Evolutionary conservation across 2,888 invertebrate genomes (phyloP).

Genomic region (Micoletzkya japonica): DNA sequence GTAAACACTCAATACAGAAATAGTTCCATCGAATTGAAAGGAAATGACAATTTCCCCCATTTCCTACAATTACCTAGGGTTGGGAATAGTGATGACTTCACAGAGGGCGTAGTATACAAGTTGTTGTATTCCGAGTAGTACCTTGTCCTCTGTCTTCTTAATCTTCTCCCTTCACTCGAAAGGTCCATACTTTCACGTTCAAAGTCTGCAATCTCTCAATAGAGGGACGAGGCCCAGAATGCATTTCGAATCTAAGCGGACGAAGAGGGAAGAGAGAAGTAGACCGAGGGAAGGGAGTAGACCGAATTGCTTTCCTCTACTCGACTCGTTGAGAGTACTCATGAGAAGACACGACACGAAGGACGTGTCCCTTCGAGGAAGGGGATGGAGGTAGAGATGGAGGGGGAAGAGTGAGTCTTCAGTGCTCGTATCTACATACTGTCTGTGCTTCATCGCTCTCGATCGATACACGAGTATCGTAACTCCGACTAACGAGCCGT

Average conservation of each 20-base stretch:
- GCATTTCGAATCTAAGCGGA: background rate
- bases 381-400: background rate
- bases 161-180: background rate
- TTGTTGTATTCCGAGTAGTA: no score
- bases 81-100: no score
- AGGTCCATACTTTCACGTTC: background rate
- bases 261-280: background rate
- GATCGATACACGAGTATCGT: slow-evolving; percentile 77
- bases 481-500: slow-evolving; percentile 59
- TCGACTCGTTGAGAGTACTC: background rate
- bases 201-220: background rate
- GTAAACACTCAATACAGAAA: no score
- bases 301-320: no score
- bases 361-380: no score
- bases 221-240: background rate
- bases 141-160: background rate
- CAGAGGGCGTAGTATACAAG: no score
- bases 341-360: background rate
- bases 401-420: slow-evolving; percentile 70
- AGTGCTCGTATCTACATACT: slow-evolving; percentile 94
- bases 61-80: no score
- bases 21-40: no score
- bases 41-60: no score
- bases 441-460: slow-evolving; percentile 94
- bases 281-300: background rate